Evolutionary conservation across 2,888 invertebrate species (phyloP), one percentile per base, ranked within the genome.

Genomic region (Brachynemurus nebulosus): DNA sequence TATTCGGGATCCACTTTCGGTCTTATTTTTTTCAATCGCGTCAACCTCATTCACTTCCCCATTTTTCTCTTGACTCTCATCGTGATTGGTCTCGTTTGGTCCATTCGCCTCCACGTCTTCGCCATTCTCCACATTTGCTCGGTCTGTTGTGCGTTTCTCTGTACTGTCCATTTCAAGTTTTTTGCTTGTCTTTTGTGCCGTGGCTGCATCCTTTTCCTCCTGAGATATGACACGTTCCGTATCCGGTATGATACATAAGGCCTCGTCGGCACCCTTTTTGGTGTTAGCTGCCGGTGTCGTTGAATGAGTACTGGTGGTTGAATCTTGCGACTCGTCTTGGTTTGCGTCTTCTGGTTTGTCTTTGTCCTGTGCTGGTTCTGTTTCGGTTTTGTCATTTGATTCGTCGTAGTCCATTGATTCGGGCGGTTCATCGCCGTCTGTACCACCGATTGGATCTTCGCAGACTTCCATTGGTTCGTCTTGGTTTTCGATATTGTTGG

Each of bases 171-270:
- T n/a, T n/a, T n/a, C n/a, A n/a, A n/a, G n/a, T n/a, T n/a, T n/a
- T n/a, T n/a, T n/a, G n/a, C n/a, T n/a, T n/a, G n/a, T 9, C 11
- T 30, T 30, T 30, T 30, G n/a, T 14, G 30, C 30, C 21, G 57
- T 54, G 16, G 76, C 77, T 45, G 71, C 72, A 41, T 74, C 74
- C 54, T 77, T 78, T 53, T 80, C 80, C 1, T 74, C 78, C 52
- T 79, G 78, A 1, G 78, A 75, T 48, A 77, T 74, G 55, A 76
- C 75, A 47, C 78, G 66, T 46, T 77, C 76, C 1, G 76, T 77
- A 54, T 80, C 80, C 0, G 80, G 80, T 48, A 80, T 68, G 4
- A 80, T 68, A 47, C 79, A 80, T 6, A 80, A 67, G 54, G 79
- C 79, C 53, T 75, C 76, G 52, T 80, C 79, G 38, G 75, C 77